phyloP scores from a whole-genome alignment of 2,888 invertebrate species.

The Scotopteryx bipunctaria region DNA sequence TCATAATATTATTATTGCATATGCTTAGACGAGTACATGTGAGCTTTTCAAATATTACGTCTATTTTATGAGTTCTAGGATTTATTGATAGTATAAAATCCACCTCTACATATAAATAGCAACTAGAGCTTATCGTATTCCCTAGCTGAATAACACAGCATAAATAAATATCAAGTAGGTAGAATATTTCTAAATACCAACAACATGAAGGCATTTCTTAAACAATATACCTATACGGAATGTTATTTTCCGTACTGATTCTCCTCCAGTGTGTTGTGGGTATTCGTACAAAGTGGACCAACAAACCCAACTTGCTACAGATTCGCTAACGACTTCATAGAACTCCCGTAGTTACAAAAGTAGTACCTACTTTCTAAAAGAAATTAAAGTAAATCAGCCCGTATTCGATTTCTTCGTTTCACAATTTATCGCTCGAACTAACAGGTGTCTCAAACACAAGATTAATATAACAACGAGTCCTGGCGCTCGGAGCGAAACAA shows the following conservation, averaged over 20 bases:
- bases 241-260: constrained; percentile 12
- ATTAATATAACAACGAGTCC: constrained; percentile 30
- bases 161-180: constrained; percentile 21
- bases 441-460: constrained; percentile 34
- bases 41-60: too few relatives aligned
- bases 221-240: constrained; percentile 16
- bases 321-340: constrained; percentile 21
- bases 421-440: constrained; percentile 29
- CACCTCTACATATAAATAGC: constrained; percentile 11
- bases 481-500: constrained; percentile 33
- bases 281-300: constrained; percentile 18
- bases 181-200: constrained; percentile 16
- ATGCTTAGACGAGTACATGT: too few relatives aligned
- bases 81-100: constrained; percentile 10
- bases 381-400: constrained; percentile 25
- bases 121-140: constrained; percentile 8
- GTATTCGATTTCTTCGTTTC: constrained; percentile 25
- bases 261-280: constrained; percentile 1
- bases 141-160: constrained; percentile 14
- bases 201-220: constrained; percentile 18
- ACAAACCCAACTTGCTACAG: constrained; percentile 20
- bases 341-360: constrained; percentile 20
- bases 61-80: too few relatives aligned
- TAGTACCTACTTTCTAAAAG: constrained; percentile 23
- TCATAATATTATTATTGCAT: too few relatives aligned